Base-by-base conservation (phyloP, 2,888 invertebrate genomes). In the Cheiracanthium punctorium region DNA sequence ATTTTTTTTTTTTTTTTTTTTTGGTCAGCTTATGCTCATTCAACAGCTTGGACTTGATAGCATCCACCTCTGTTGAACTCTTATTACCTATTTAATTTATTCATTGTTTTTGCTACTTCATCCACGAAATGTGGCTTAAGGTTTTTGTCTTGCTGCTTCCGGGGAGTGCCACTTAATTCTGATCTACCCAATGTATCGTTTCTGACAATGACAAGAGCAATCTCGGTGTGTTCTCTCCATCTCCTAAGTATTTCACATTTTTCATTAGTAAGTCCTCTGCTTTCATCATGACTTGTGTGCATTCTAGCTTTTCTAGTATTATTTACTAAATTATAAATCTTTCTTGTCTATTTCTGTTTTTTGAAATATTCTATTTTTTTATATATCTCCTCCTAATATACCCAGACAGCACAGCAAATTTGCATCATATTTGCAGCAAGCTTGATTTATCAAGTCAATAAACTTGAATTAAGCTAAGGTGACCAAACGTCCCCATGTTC, bases 311-410 rank as follows among this genome's bases (percentile, higher is more conserved):
- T 67, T 67, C 67, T 67, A 28, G 67, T 8, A 10, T 67, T 67
- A 29, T 67, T 67, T 29, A 70, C 0, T 32, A n/a, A 17, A 1
- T 33, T 1, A 37, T 37, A 70, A 8, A 33, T 5, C 37, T 70
- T 32, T 33, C 70, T 70, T 70, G 70, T 37, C 37, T 70, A 32
- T 70, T 70, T 70, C 37, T 37, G 41, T 41, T 41, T 14, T 41
- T 41, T 41, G 10, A 41, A 10, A 8, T 14, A 10, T 8, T 41
- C 41, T 10, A 41, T 10, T n/a, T n/a, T n/a, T n/a, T n/a, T n/a
- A n/a, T n/a, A n/a, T n/a, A n/a, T n/a, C n/a, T n/a, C n/a, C n/a
- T n/a, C n/a, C n/a, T n/a, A n/a, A n/a, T n/a, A n/a, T n/a, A n/a
- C n/a, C n/a, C n/a, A n/a, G n/a, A n/a, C n/a, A n/a, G n/a, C n/a